Base-by-base conservation (phyloP, 2,113 vertebrate genomes). In the Pterocles orientalis region DNA sequence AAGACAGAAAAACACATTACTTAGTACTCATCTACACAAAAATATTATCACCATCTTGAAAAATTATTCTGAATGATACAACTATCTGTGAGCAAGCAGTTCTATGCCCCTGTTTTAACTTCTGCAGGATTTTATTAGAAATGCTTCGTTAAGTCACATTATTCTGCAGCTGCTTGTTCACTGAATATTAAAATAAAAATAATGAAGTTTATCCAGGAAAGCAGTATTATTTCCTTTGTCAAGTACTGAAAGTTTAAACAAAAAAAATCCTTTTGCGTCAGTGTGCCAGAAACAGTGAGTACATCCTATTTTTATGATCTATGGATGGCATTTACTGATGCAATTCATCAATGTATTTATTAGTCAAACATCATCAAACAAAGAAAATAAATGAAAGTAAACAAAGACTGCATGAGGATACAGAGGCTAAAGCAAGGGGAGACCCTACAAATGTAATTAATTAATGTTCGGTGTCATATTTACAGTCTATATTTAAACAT, bases 121-220 rank as follows among this genome's bases (percentile, higher is more conserved):
- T 96, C 73, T 96, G 69, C 73, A 89, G 91, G 69, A 96, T 96
- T 98, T 98, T 97, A 96, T 97, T 97, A 97, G 95, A 90, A 96
- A 97, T 93, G 90, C 95, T 97, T 98, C 96, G 96, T 97, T 98
- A 97, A 97, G 82, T 95, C 76, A 7, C 76, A 93, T 97, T 97
- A 97, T 95, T 98, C 95, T 97, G 94, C 87, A 97, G 94, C 96
- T 97, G 96, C 96, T 97, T 97, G 81, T 95, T 98, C 96, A 91
- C 56, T 96, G 94, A 97, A 95, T 95, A 96, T 94, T 96, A 96
- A 96, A 97, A 95, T 93, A 94, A 96, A 97, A 97, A 94, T 48
- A 82, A 94, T 79, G 43, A 97, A 97, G 64, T 96, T 97, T 92
- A 91, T 91, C 64, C 64, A 96, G 71, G 54, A 96, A 53, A 94